phyloP scores from a whole-genome alignment of 2,113 vertebrate species.

The Thalassarche chlororhynchos region DNA sequence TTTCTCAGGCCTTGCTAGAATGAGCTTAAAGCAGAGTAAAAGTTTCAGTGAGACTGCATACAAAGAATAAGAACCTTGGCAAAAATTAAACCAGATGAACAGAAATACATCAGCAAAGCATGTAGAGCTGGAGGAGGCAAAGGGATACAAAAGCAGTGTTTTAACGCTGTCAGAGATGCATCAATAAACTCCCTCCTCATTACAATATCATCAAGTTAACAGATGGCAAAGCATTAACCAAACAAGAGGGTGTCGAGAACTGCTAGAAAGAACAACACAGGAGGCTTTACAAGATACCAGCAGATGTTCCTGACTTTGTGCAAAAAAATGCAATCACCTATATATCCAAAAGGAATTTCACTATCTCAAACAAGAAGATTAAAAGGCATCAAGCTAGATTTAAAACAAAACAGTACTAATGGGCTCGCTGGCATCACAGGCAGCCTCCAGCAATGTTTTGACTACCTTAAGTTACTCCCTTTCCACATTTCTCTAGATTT shows the following conservation, averaged over 20 bases:
- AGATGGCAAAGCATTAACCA: constrained; percentile 64
- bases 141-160: background rate
- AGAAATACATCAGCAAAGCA: background rate
- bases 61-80: background rate
- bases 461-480: background rate
- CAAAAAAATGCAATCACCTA: background rate
- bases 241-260: constrained; percentile 7
- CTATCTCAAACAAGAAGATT: background rate
- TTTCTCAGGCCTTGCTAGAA: background rate
- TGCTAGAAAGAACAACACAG: constrained; percentile 6
- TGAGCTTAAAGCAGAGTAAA: background rate
- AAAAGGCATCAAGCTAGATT: background rate
- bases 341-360: background rate
- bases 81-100: background rate
- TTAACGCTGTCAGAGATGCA: background rate
- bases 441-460: background rate
- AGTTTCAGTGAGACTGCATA: background rate
- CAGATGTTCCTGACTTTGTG: constrained; percentile 33
- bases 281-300: background rate
- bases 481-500: background rate
- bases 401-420: background rate
- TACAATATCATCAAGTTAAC: constrained; percentile 13
- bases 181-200: background rate
- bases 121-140: background rate
- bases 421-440: background rate